phyloP scores from a whole-genome alignment of 2,888 invertebrate genomes.

The Chironomus tentans region DNA sequence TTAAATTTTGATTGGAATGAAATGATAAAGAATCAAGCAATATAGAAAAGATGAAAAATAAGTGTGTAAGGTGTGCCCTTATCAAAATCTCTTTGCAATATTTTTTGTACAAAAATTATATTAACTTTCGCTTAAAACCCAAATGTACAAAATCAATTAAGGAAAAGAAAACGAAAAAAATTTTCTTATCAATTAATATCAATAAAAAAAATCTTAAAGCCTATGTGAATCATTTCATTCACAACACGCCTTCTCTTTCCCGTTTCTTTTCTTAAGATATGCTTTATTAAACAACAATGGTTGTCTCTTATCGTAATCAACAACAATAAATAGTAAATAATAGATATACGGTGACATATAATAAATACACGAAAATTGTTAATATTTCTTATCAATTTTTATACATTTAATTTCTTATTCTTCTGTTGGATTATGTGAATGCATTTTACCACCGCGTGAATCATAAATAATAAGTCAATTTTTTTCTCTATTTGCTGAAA shows the following conservation, averaged over 20 bases:
- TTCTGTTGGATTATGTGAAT: neutral
- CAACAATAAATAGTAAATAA: slow-evolving; percentile 1
- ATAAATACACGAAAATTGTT: slow-evolving; percentile 20
- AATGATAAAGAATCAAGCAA: neutral
- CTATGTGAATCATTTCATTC: neutral
- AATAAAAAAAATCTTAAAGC: neutral
- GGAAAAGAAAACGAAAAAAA: neutral
- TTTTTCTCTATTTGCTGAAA: neutral
- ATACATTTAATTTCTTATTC: neutral
- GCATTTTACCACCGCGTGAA: neutral
- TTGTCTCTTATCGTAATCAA: slow-evolving; percentile 11
- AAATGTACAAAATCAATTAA: no score
- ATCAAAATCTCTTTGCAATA: neutral
- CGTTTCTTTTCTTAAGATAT: neutral
- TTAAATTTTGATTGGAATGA: neutral
- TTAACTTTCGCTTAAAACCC: neutral
- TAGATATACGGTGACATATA: slow-evolving; percentile 20
- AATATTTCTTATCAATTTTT: neutral
- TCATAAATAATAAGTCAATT: neutral
- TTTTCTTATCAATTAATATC: neutral
- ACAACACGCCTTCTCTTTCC: neutral
- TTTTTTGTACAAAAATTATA: neutral
- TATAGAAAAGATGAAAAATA: neutral
- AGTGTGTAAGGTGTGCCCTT: neutral
- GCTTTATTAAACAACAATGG: slow-evolving; percentile 20